Evolutionary conservation across 2,113 vertebrate genomes (phyloP).

Genomic region (Leucosticte australis): DNA sequence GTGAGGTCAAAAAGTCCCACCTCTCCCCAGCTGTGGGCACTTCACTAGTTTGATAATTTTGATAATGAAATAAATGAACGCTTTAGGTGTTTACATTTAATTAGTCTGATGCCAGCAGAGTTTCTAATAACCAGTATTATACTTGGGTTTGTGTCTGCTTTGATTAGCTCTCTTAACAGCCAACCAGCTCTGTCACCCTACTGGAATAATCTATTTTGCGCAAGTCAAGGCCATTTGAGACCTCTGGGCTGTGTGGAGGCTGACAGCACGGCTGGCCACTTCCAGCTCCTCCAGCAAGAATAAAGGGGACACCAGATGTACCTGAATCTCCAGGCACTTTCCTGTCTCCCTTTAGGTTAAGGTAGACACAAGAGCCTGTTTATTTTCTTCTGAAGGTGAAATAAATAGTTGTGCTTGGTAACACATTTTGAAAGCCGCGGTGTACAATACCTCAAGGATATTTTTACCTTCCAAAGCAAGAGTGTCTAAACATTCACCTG

Average conservation of each 20-base stretch:
- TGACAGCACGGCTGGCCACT: neutral
- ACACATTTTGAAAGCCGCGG: neutral
- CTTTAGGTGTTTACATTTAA: conserved; percentile 56
- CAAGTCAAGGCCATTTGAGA: conserved; percentile 49
- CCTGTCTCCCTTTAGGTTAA: neutral
- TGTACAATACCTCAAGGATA: conserved; percentile 5
- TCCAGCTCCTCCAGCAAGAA: conserved; percentile 12
- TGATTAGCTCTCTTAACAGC: conserved; percentile 25
- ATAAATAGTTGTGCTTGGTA: neutral
- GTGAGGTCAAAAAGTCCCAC: conserved; percentile 59
- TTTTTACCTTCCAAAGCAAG: conserved; percentile 2
- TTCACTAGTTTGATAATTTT: conserved; percentile 42
- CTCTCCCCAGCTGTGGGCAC: conserved; percentile 39
- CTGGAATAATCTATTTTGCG: conserved; percentile 36
- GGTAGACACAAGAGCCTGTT: neutral
- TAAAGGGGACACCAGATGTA: neutral
- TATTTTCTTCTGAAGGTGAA: neutral
- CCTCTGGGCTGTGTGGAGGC: neutral
- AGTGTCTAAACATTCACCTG: neutral
- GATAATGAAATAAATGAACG: conserved; percentile 52
- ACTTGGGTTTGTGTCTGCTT: conserved; percentile 29
- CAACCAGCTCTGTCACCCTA: conserved; percentile 18
- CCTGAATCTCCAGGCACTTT: neutral
- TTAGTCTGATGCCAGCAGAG: conserved; percentile 17
- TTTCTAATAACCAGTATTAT: conserved; percentile 29